Evolutionary conservation across 37 sponge, comb jelly and placozoan genomes (phyloP).

Genomic region (Beroe forskalii): DNA sequence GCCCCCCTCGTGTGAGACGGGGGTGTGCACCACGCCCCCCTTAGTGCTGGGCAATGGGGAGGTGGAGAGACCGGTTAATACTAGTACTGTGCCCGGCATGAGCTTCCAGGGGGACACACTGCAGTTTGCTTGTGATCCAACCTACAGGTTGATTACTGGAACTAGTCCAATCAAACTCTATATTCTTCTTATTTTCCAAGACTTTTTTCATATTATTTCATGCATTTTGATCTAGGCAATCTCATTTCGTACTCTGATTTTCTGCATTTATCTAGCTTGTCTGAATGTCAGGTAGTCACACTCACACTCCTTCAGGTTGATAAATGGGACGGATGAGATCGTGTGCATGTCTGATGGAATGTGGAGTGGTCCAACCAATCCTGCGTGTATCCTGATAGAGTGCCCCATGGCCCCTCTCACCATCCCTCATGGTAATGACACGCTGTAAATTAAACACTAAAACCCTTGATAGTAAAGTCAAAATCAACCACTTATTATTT

Average conservation of each 20-base stretch:
- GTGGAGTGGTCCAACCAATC: slow-evolving; percentile 1
- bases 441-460: too few species aligned
- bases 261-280: too few species aligned
- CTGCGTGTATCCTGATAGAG: slow-evolving; percentile 1
- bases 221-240: too few species aligned
- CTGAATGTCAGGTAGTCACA: too few species aligned
- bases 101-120: not conserved
- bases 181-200: too few species aligned
- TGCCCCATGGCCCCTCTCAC: slow-evolving; percentile 39
- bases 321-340: not conserved
- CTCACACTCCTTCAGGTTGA: not conserved
- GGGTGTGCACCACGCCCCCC: not conserved
- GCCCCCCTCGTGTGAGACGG: not conserved
- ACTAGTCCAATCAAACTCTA: too few species aligned
- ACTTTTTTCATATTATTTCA: too few species aligned
- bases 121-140: slow-evolving; percentile 13
- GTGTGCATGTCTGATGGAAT: not conserved
- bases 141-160: not conserved
- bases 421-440: slow-evolving; percentile 18
- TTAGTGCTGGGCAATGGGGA: not conserved
- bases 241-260: too few species aligned
- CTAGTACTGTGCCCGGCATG: not conserved
- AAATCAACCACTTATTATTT: too few species aligned
- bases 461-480: too few species aligned
- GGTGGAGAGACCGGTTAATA: not conserved